phyloP scores from a whole-genome alignment of 2,113 vertebrate species.

The Sturnus vulgaris region DNA sequence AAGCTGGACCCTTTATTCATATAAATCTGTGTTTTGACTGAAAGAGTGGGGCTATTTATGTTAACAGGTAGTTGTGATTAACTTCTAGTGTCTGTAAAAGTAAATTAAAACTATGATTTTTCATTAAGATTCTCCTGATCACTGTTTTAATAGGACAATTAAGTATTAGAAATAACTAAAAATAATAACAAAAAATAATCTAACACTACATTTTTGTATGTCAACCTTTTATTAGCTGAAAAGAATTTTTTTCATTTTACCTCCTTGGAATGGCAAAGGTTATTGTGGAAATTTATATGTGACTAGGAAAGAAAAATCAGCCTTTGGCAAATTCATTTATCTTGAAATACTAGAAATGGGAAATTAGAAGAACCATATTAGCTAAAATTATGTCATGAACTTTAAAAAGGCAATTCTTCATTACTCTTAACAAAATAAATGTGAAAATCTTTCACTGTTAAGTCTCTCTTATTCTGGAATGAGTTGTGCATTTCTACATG shows the following conservation, averaged over 20 bases:
- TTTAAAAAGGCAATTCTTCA: not conserved
- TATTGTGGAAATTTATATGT: not conserved
- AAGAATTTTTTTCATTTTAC: not conserved
- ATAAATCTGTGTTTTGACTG: not conserved
- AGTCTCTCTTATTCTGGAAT: not conserved
- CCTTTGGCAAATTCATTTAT: not conserved
- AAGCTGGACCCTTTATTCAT: not conserved
- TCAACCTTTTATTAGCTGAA: not conserved
- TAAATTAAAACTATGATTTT: not conserved
- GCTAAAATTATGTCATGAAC: not conserved
- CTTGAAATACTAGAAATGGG: not conserved
- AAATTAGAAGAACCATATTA: not conserved
- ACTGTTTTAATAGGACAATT: not conserved
- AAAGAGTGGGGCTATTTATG: not conserved
- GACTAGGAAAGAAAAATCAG: not conserved
- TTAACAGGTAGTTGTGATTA: not conserved
- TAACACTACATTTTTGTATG: not conserved
- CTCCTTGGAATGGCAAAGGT: not conserved
- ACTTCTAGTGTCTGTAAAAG: not conserved
- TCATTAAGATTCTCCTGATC: not conserved
- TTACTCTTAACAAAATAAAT: not conserved
- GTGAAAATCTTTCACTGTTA: not conserved
- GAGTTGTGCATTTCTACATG: not conserved
- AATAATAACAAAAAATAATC: not conserved
- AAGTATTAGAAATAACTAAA: not conserved